Evolutionary conservation across 2,797 vertebrate genomes (phyloP).

Genomic region (Rhynchonycteris naso): DNA sequence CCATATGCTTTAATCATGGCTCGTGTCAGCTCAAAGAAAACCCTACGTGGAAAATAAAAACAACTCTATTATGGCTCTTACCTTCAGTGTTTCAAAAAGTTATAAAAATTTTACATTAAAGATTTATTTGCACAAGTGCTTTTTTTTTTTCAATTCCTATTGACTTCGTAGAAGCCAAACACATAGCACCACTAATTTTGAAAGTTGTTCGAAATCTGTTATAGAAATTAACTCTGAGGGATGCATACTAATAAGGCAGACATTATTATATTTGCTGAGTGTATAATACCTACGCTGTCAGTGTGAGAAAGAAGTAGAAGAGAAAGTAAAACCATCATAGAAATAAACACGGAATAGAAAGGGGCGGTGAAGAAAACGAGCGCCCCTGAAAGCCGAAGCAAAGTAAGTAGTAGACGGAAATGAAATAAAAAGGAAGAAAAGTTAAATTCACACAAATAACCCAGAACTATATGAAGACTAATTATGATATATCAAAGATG

Average conservation of each 20-base stretch:
- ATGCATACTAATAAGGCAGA: not conserved
- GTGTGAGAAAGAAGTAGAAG: not conserved
- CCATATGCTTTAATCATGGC: not conserved
- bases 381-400: not conserved
- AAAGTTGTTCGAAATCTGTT: slow-evolving; percentile 29
- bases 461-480: not conserved
- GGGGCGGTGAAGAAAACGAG: not conserved
- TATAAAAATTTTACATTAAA: slow-evolving; percentile 12
- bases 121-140: not conserved
- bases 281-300: not conserved
- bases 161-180: not conserved
- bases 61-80: not conserved
- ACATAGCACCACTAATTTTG: not conserved
- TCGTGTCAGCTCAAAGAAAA: slow-evolving; percentile 15
- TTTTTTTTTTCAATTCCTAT: not conserved
- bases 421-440: not conserved
- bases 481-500: not conserved
- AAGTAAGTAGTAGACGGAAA: not conserved
- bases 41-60: not conserved
- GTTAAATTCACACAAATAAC: not conserved
- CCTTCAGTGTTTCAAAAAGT: not conserved
- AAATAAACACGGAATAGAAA: not conserved
- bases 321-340: not conserved
- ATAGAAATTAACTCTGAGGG: not conserved
- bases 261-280: not conserved